Evolutionary conservation across 1,140 invertebrate genomes (phyloP), one percentile per base, ranked within the genome.

Genomic region (Hylaeus volcanicus): DNA sequence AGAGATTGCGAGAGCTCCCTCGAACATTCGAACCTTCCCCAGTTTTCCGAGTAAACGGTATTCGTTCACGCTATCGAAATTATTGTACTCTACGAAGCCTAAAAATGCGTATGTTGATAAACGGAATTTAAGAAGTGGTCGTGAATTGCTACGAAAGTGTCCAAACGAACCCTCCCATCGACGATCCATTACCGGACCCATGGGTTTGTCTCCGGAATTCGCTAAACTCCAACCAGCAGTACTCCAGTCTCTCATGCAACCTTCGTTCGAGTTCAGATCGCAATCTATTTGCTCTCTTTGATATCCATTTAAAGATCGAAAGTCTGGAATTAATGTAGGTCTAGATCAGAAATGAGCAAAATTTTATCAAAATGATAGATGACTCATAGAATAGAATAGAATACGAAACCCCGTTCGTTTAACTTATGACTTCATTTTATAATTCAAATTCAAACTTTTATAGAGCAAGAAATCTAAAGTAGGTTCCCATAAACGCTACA

Each of bases 81-180:
- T 76, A 5, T 64, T 58, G 12, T 74, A n/a, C 51, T 86, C 82
- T 1, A 12, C 26, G 48, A 86, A 84, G 41, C 15, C 85, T 86
- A 26, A 5, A 77, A 80, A 78, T 60, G 39, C 8, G 48, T 61
- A 45, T 8, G 12, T 68, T 14, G 65, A 26, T 26, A 26, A 60
- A 48, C 37, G 3, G 2, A 48, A 9, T 43, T 56, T 0, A 1
- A 3, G 43, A 3, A 5, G 0, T 15, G 55, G 14, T 58, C 55
- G 55, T 15, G 3, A n/a, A 58, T 58, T 0, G 26, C 37, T 11
- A 3, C 5, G 1, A 53, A 53, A n/a, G 9, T 60, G 48, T 66
- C 15, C 8, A 53, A 45, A 26, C 75, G 15, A 73, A 89, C 87
- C 72, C 86, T 89, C 87, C 88, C 87, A 89, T 74, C 85, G 81